Evolutionary conservation across 2,113 vertebrate species (phyloP).

Genomic region (Raphicerus campestris): DNA sequence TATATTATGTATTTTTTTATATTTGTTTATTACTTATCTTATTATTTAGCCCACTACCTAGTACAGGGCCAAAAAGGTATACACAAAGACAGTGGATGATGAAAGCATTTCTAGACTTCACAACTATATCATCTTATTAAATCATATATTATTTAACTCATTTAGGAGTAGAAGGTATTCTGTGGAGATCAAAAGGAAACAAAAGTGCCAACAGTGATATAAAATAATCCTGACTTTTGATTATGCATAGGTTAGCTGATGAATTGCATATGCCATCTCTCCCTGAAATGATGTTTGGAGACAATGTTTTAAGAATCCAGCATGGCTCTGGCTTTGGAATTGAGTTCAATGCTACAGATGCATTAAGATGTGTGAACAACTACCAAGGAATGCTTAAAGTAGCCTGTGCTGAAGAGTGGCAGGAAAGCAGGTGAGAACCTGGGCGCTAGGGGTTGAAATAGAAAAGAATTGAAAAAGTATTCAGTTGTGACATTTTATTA

Average conservation of each 20-base stretch:
- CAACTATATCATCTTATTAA: not conserved
- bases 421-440: constrained; percentile 90
- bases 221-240: not conserved
- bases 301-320: constrained; percentile 93
- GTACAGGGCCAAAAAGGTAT: not conserved
- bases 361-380: constrained; percentile 94
- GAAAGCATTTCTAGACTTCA: not conserved
- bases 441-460: not conserved
- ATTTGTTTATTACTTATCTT: not conserved
- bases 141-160: not conserved
- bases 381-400: constrained; percentile 92
- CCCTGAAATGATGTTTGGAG: constrained; percentile 98
- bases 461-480: not conserved
- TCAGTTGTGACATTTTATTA: not conserved
- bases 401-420: constrained; percentile 97
- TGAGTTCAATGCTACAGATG: constrained; percentile 94
- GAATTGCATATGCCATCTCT: constrained; percentile 94
- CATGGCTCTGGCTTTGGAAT: constrained; percentile 92
- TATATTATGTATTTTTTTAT: not conserved
- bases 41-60: not conserved
- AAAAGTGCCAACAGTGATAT: not conserved
- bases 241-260: constrained; percentile 86
- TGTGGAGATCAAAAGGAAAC: not conserved
- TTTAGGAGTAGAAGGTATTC: not conserved
- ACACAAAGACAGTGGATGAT: not conserved